phyloP scores from a whole-genome alignment of 2,113 vertebrate species.

The Addax nasomaculatus region DNA sequence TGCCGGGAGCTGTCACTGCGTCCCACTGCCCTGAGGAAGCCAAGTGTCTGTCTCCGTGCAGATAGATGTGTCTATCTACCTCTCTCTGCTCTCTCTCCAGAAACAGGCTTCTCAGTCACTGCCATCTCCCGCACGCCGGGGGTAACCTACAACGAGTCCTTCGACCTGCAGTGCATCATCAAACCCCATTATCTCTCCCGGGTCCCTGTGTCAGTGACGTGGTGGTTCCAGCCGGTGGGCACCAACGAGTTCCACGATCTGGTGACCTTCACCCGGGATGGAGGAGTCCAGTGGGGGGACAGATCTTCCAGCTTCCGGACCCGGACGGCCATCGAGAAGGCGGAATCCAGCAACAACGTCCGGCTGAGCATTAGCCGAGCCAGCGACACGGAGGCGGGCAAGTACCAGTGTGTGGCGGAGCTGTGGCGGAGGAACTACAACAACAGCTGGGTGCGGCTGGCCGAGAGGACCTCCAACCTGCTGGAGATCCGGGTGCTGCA shows the following conservation, averaged over 20 bases:
- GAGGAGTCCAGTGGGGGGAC: conserved; percentile 95
- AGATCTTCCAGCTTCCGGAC: conserved; percentile 86
- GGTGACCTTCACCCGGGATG: conserved; percentile 93
- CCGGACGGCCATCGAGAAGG: conserved; percentile 92
- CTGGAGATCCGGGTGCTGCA: conserved; percentile 94
- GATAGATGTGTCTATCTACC: neutral
- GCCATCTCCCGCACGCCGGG: conserved; percentile 95
- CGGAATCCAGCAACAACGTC: conserved; percentile 93
- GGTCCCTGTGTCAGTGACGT: conserved; percentile 92
- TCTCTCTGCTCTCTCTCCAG: conserved; percentile 73
- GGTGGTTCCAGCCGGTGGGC: conserved; percentile 92
- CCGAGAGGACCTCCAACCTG: conserved; percentile 94
- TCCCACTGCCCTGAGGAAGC: neutral
- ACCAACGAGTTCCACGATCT: conserved; percentile 88
- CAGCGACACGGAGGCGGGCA: conserved; percentile 92
- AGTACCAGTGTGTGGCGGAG: conserved; percentile 93
- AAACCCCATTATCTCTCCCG: conserved; percentile 92
- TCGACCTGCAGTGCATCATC: conserved; percentile 96
- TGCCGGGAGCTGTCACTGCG: rapidly evolving
- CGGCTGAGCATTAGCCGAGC: conserved; percentile 93
- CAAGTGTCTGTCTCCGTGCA: neutral
- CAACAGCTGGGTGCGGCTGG: conserved; percentile 90
- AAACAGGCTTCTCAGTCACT: conserved; percentile 92
- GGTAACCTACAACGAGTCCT: conserved; percentile 92
- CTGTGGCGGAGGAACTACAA: conserved; percentile 94